Percentiles rank a stretch among this genome's conserved stretches.
Conservation (phyloP, 2,888 invertebrate species). For the Cerastis rubricosa region DNA sequence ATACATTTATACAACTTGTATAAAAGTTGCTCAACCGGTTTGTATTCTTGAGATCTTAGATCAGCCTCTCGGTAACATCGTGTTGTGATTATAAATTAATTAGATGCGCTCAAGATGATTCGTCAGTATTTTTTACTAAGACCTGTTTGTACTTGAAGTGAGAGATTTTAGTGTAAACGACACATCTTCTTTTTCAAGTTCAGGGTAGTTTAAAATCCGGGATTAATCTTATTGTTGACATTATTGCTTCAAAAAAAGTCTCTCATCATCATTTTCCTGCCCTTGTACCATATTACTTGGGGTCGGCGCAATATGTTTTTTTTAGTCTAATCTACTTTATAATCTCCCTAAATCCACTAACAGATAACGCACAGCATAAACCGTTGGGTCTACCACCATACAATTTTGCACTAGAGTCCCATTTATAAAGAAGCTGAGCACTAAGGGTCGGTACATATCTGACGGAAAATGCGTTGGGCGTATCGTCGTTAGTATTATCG, state of each 20-base stretch:
- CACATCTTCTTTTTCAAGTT: constrained; percentile 18
- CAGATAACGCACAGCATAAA: not conserved
- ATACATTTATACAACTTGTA: constrained; percentile 28
- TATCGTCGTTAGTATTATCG: too few relatives aligned
- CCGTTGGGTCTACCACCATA: not conserved
- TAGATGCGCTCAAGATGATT: constrained; percentile 56
- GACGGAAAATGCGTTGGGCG: too few relatives aligned
- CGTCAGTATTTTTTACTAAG: constrained; percentile 32
- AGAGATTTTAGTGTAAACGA: not conserved
- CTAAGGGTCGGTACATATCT: too few relatives aligned
- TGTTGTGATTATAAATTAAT: constrained; percentile 38
- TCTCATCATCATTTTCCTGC: not conserved
- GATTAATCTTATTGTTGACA: not conserved
- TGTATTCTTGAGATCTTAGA: constrained; percentile 38
- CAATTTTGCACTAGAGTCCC: not conserved
- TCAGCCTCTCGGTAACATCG: constrained; percentile 17
- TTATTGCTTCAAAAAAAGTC: not conserved
- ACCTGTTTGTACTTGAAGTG: constrained; percentile 29
- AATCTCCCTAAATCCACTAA: not conserved
- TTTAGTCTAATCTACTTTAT: not conserved
- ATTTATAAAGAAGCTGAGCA: not conserved
- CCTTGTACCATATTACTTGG: not conserved
- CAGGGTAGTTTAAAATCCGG: constrained; percentile 15
- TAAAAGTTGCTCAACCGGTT: constrained; percentile 59
- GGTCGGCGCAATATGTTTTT: not conserved